Conservation (phyloP, 1,140 invertebrate species). For the Aphidius ervi region DNA sequence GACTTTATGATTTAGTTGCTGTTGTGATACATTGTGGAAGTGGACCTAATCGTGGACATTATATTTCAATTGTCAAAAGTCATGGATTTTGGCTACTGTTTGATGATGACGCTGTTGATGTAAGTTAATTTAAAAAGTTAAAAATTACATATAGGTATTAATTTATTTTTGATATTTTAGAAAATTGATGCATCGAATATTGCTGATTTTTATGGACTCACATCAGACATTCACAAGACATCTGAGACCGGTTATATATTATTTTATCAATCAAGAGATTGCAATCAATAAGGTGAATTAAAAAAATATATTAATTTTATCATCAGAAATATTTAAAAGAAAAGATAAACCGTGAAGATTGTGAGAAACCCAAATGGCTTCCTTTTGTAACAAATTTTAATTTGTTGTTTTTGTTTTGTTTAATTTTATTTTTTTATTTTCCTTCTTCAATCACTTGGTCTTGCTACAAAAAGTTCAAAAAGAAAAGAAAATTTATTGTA, state of each 20-base stretch:
- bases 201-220: constrained; percentile 99
- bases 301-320: not conserved
- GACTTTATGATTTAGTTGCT: constrained; percentile 96
- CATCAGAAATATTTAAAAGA: constrained; percentile 5
- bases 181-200: constrained; percentile 98
- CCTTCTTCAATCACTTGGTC: no score
- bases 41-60: constrained; percentile 97
- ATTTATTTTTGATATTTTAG: constrained; percentile 57
- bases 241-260: constrained; percentile 99
- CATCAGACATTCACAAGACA: constrained; percentile 96
- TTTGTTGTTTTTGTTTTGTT: no score
- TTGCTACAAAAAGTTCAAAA: no score
- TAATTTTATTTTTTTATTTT: no score
- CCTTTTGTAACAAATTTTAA: not conserved
- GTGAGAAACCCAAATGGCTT: constrained; percentile 12
- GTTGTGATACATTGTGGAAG: constrained; percentile 99
- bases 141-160: constrained; percentile 6
- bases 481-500: no score
- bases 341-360: not conserved
- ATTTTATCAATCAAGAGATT: constrained; percentile 97
- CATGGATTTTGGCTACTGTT: constrained; percentile 99
- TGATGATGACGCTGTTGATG: constrained; percentile 99
- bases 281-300: constrained; percentile 38
- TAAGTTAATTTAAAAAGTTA: constrained; percentile 57
- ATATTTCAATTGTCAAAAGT: constrained; percentile 99